phyloP scores from a whole-genome alignment of 2,888 invertebrate genomes.

The Netelia virgata region DNA sequence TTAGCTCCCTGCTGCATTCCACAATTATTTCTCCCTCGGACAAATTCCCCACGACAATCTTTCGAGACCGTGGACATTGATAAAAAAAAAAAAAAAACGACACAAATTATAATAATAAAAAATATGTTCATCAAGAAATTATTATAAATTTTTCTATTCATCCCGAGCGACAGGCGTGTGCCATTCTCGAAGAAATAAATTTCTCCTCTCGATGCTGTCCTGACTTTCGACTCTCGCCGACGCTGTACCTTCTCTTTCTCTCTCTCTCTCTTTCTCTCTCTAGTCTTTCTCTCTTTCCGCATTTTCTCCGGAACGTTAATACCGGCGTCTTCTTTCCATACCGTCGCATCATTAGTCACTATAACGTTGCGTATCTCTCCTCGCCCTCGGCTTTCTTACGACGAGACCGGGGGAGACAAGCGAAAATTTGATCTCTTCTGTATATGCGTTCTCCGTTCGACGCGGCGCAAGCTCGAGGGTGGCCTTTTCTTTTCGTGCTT shows the following conservation, averaged over 20 bases:
- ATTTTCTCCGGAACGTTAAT: constrained; percentile 59
- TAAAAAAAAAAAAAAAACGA: background rate
- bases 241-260: constrained; percentile 71
- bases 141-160: constrained; percentile 37
- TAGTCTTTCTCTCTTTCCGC: constrained; percentile 63
- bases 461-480: constrained; percentile 69
- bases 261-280: constrained; percentile 65
- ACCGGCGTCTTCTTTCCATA: constrained; percentile 55
- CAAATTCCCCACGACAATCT: constrained; percentile 24
- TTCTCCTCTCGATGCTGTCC: constrained; percentile 67
- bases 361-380: constrained; percentile 73
- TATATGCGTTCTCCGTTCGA: constrained; percentile 57
- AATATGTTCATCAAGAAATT: constrained; percentile 54
- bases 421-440: constrained; percentile 70
- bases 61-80: background rate
- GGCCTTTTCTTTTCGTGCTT: constrained; percentile 57
- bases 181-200: constrained; percentile 57
- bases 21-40: constrained; percentile 32
- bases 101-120: constrained; percentile 18
- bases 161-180: background rate
- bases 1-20: constrained; percentile 62
- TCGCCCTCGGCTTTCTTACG: constrained; percentile 61
- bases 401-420: constrained; percentile 62
- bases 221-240: constrained; percentile 72
- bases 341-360: constrained; percentile 81